Percentiles rank a stretch among this genome's conserved stretches.
Conservation (phyloP, 2,113 vertebrate species). For the Pituophis catenifer region DNA sequence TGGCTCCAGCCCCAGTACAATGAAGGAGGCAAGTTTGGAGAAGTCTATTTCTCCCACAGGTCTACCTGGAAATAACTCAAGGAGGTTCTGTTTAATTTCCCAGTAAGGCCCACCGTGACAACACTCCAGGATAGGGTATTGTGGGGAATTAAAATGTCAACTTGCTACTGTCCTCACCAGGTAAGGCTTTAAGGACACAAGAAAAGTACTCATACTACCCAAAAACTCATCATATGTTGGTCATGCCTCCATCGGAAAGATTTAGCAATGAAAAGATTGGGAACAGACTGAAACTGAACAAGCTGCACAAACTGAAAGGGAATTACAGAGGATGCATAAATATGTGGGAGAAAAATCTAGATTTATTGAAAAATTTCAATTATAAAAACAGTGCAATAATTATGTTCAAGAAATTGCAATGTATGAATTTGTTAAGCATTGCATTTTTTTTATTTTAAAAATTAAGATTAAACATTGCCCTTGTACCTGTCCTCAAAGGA, state of each 20-base stretch:
- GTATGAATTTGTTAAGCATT: not conserved
- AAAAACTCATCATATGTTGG: not conserved
- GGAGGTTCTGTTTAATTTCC: not conserved
- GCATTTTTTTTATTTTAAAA: not conserved
- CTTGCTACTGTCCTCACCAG: not conserved
- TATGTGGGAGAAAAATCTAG: not conserved
- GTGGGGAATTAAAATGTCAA: not conserved
- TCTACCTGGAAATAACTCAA: not conserved
- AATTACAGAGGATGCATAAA: not conserved
- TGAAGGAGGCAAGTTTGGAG: not conserved
- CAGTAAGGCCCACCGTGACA: not conserved
- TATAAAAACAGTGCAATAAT: not conserved
- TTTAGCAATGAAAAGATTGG: not conserved
- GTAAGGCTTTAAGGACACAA: not conserved
- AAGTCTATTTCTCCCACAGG: not conserved
- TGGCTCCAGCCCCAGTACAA: not conserved
- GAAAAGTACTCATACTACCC: not conserved
- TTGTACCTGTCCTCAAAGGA: not conserved
- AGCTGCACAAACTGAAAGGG: too few species aligned
- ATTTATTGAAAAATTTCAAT: not conserved
- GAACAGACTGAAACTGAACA: too few species aligned
- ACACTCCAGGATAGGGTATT: not conserved
- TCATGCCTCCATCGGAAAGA: not conserved
- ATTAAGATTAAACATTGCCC: too few species aligned
- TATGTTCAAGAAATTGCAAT: not conserved